These are phyloP conservation scores for Drosophila carrolli DNA, from an alignment of 1,140 invertebrate species.

Conservation along the genomic window DNA sequence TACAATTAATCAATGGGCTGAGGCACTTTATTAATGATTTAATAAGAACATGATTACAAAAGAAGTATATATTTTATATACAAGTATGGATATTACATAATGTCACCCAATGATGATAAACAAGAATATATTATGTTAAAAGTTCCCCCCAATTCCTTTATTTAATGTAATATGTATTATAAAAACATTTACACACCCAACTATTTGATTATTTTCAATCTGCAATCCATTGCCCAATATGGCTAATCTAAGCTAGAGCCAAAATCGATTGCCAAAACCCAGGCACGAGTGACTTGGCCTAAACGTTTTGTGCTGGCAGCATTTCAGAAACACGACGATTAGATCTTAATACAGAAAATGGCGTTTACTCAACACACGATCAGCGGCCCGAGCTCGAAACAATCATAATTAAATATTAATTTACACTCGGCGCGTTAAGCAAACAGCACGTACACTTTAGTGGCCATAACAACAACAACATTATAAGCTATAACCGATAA, in stretches of 20 bases:
- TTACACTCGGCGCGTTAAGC: slow-evolving; percentile 77
- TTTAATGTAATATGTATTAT: no score
- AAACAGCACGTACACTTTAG: slow-evolving; percentile 69
- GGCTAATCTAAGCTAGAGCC: slow-evolving; percentile 11
- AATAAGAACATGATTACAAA: no score
- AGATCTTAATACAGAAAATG: slow-evolving; percentile 71
- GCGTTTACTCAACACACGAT: slow-evolving; percentile 61
- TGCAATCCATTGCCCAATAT: slow-evolving; percentile 13
- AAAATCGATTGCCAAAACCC: slow-evolving; percentile 45
- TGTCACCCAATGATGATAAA: no score
- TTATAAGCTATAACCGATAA: slow-evolving; percentile 6
- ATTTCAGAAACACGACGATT: slow-evolving; percentile 57
- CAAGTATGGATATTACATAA: no score
- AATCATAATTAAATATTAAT: slow-evolving; percentile 81
- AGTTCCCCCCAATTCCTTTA: no score
- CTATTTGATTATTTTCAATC: neutral
- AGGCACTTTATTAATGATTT: no score
- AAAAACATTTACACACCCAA: neutral
- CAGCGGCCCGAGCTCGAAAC: slow-evolving; percentile 43
- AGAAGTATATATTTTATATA: no score
- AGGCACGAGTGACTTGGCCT: slow-evolving; percentile 23
- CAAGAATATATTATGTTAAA: no score
- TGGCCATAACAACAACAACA: slow-evolving; percentile 32
- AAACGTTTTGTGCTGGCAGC: slow-evolving; percentile 53
- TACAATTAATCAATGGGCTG: no score